Conservation (phyloP, 1,140 invertebrate species). For the Micrasema minimum region DNA sequence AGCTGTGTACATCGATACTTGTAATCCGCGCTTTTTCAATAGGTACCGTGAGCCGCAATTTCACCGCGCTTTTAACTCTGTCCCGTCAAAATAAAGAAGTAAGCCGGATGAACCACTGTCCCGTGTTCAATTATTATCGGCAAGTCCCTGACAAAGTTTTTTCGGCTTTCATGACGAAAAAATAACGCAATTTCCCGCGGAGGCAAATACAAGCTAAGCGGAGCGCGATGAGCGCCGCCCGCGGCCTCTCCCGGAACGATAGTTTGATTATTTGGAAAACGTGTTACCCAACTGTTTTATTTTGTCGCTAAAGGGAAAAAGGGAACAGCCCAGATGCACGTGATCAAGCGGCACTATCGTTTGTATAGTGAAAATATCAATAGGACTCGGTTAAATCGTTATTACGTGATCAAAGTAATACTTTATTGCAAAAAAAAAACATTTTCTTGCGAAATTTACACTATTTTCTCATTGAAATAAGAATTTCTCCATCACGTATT, state of each 20-base stretch:
- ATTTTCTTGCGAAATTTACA: too few relatives aligned
- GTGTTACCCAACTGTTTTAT: neutral
- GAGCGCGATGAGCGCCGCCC: neutral
- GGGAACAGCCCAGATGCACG: neutral
- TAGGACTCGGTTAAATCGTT: neutral
- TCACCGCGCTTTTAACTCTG: slow-evolving; percentile 10
- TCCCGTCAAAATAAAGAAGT: neutral
- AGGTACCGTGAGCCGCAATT: slow-evolving; percentile 3
- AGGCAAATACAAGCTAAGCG: neutral
- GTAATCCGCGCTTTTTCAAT: neutral
- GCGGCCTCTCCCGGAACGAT: neutral
- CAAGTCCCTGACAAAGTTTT: neutral
- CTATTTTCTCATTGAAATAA: too few relatives aligned
- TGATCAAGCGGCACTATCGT: neutral
- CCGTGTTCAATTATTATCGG: slow-evolving; percentile 31
- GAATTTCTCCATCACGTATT: too few relatives aligned
- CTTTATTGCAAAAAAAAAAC: too few relatives aligned
- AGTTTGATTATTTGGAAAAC: slow-evolving; percentile 5
- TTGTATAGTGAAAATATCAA: neutral
- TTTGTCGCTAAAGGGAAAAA: neutral
- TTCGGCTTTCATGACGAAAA: slow-evolving; percentile 18
- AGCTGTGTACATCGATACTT: slow-evolving; percentile 5
- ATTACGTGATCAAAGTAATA: too few relatives aligned
- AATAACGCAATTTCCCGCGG: slow-evolving; percentile 16
- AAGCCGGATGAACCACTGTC: neutral